A percentile compares a stretch with the other conserved stretches of the same genome.
These are phyloP conservation scores for Delphinapterus leucas DNA, from an alignment of 2,113 vertebrate genomes.

Conservation along the genomic window DNA sequence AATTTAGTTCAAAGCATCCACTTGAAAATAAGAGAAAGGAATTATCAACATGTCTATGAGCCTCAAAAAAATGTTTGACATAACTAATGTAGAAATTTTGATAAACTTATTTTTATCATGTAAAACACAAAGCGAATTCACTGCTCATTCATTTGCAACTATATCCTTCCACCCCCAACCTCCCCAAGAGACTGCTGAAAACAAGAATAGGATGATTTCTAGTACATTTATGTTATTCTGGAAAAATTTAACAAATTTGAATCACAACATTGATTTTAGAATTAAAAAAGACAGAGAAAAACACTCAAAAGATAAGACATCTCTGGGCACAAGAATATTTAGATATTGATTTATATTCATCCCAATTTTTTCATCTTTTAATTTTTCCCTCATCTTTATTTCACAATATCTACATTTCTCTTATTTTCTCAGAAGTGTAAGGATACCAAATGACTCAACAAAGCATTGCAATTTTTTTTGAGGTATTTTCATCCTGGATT, in stretches of 20 bases:
- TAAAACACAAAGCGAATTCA: not conserved
- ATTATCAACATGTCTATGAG: not conserved
- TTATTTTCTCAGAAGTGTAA: constrained; percentile 61
- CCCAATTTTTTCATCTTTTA: not conserved
- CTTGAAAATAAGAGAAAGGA: not conserved
- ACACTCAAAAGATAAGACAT: not conserved
- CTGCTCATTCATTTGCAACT: not conserved
- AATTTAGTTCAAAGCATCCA: not conserved
- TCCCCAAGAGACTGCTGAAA: not conserved
- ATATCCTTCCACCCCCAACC: not conserved
- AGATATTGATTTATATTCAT: not conserved
- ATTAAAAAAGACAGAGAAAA: not conserved
- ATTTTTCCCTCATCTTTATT: constrained; percentile 20
- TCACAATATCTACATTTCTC: constrained; percentile 16
- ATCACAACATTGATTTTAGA: not conserved
- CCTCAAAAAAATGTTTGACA: not conserved
- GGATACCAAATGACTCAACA: constrained; percentile 38
- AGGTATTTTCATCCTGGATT: constrained; percentile 67
- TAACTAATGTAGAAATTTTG: not conserved
- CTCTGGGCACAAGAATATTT: not conserved
- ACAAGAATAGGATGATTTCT: not conserved
- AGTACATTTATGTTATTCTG: not conserved
- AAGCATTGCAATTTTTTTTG: constrained; percentile 66
- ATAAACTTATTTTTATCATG: not conserved
- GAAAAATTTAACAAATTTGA: not conserved